Evolutionary conservation across 2,113 vertebrate species (phyloP), one percentile per base, ranked within the genome.

Genomic region (Ranitomeya variabilis): DNA sequence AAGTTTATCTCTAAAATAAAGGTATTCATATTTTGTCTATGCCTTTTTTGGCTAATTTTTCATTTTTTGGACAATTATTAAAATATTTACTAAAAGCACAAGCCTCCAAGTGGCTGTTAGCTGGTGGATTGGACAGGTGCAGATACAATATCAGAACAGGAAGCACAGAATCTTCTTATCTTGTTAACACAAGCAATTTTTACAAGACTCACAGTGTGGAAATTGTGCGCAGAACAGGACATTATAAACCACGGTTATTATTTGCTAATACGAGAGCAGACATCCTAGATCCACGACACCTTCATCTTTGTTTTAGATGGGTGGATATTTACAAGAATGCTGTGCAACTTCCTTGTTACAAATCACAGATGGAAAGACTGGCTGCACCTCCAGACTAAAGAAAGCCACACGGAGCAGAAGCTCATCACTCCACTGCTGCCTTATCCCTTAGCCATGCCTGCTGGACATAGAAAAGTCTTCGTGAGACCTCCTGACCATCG

Each of bases 271-370:
- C n/a, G 59, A 69, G 78, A 19, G 60, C 9, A 12, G 54, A 19
- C 62, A 80, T 87, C n/a, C 9, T 67, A 69, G 62, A 77, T 64
- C 52, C 23, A 6, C 60, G 67, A 79, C 87, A 89, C 87, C 82
- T 64, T 89, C 69, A 85, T 85, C 87, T 89, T 85, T 89, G 87
- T 71, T 89, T 84, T 85, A 79, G 87, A 77, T 79, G 82, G 87
- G 87, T 85, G 87, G 67, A 89, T 89, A 89, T 85, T 85, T 78
- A 85, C 52, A 85, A 66, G 80, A 89, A 77, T 83, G n/a, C 37
- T 59, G 80, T 31, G 82, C 37, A 26, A 89, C 87, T 89, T 89
- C 87, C 87, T 89, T 69, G 73, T 89, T 89, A 69, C 73, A 59
- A 23, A 84, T 84, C 59, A 78, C 23, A 69, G 74, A 85, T 62